A percentile compares a stretch with the other conserved stretches of the same genome.
These are phyloP conservation scores for Liodrosophila aerea DNA, from an alignment of 2,888 invertebrate species.

Conservation along the genomic window DNA sequence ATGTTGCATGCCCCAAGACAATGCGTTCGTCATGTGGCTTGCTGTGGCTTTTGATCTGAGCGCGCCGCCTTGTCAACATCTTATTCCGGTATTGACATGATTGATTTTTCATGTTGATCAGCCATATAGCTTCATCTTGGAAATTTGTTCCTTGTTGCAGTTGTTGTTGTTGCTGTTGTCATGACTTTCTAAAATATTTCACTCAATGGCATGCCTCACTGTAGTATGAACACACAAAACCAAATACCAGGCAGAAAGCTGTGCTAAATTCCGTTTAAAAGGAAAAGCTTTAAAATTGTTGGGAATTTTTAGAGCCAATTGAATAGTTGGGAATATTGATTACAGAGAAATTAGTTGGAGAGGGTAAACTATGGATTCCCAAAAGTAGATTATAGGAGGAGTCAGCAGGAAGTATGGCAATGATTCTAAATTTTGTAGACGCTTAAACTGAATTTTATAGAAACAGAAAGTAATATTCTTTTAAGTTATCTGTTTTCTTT, in stretches of 20 bases:
- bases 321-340: too few species aligned
- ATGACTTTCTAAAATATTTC: slow-evolving; percentile 78
- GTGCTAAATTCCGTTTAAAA: neutral
- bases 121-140: slow-evolving; percentile 35
- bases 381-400: too few species aligned
- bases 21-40: slow-evolving; percentile 57
- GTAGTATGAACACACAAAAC: slow-evolving; percentile 1
- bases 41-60: slow-evolving; percentile 60
- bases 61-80: slow-evolving; percentile 76
- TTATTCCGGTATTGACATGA: slow-evolving; percentile 79
- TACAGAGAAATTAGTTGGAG: too few species aligned
- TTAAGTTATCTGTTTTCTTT: too few species aligned
- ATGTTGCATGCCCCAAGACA: slow-evolving; percentile 35
- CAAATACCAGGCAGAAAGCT: slow-evolving; percentile 7
- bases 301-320: too few species aligned
- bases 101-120: slow-evolving; percentile 77
- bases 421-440: too few species aligned
- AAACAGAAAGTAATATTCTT: too few species aligned
- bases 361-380: too few species aligned
- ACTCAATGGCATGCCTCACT: slow-evolving; percentile 40
- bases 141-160: slow-evolving; percentile 30
- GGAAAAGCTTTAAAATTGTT: neutral
- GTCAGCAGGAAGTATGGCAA: too few species aligned
- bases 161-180: slow-evolving; percentile 14
- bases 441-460: too few species aligned